Conservation (phyloP, 2,888 invertebrate genomes). For the Blastobasis lacticolella region DNA sequence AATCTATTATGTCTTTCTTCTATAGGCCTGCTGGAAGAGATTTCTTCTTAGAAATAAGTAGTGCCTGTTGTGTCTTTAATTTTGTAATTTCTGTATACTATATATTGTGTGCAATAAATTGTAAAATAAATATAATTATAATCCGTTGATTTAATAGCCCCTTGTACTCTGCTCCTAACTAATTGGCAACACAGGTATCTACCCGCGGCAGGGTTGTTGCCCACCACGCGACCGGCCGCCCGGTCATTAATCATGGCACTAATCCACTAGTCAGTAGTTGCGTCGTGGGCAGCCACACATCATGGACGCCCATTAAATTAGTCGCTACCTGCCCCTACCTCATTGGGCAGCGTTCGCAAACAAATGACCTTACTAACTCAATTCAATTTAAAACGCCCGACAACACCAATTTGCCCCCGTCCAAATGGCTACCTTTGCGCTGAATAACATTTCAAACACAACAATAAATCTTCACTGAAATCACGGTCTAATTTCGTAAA, state of each 20-base stretch:
- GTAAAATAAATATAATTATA: too few species aligned
- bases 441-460: slow-evolving; percentile 70
- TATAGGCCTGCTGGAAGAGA: too few species aligned
- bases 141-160: too few species aligned
- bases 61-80: too few species aligned
- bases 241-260: slow-evolving; percentile 28
- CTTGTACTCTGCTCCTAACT: too few species aligned
- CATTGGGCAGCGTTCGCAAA: slow-evolving; percentile 33
- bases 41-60: too few species aligned
- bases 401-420: slow-evolving; percentile 64
- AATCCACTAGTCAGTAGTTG: slow-evolving; percentile 10
- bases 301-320: slow-evolving; percentile 22
- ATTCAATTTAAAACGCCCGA: slow-evolving; percentile 67
- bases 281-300: too few species aligned
- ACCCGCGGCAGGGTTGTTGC: not conserved
- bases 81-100: too few species aligned
- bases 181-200: not conserved
- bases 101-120: too few species aligned
- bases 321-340: slow-evolving; percentile 28
- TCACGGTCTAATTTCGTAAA: slow-evolving; percentile 75
- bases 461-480: slow-evolving; percentile 73
- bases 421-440: slow-evolving; percentile 70
- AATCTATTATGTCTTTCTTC: too few species aligned
- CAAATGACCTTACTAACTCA: slow-evolving; percentile 56
- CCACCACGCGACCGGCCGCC: too few species aligned